phyloP scores from a whole-genome alignment of 1,140 invertebrate genomes.

The Drosophila parvula region DNA sequence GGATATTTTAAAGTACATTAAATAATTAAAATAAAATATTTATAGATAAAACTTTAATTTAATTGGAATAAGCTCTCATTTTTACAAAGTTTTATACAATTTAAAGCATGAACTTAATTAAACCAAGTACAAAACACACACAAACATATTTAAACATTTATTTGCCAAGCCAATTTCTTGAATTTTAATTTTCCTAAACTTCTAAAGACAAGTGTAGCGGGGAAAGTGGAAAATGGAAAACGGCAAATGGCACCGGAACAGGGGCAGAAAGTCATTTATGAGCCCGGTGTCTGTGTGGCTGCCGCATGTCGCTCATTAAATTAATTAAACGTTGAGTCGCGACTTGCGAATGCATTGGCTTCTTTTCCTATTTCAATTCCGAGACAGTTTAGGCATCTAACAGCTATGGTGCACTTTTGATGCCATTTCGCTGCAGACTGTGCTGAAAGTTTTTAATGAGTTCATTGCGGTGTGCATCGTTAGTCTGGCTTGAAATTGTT shows the following conservation, averaged over 20 bases:
- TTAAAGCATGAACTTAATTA: not conserved
- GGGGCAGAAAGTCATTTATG: slow-evolving; percentile 31
- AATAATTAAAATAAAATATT: not conserved
- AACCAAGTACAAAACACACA: too few relatives aligned
- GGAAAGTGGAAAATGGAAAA: not conserved
- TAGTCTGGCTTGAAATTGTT: slow-evolving; percentile 71
- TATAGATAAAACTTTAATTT: not conserved
- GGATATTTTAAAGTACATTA: not conserved
- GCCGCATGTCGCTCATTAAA: slow-evolving; percentile 69
- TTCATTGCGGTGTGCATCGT: slow-evolving; percentile 71
- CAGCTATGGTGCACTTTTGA: slow-evolving; percentile 39
- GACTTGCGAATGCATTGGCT: slow-evolving; percentile 20
- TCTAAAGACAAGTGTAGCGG: not conserved
- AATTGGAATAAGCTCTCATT: not conserved
- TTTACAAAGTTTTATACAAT: not conserved
- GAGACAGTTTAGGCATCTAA: slow-evolving; percentile 41
- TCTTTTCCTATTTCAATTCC: slow-evolving; percentile 26
- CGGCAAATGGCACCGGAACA: slow-evolving; percentile 28
- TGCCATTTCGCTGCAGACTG: slow-evolving; percentile 62
- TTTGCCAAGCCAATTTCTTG: too few relatives aligned
- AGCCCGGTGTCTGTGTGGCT: slow-evolving; percentile 10
- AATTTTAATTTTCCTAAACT: not conserved
- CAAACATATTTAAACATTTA: too few relatives aligned
- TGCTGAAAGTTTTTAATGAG: slow-evolving; percentile 78
- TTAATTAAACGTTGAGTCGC: slow-evolving; percentile 69